phyloP scores from a whole-genome alignment of 2,113 vertebrate species.

The Nothocercus nigrocapillus region DNA sequence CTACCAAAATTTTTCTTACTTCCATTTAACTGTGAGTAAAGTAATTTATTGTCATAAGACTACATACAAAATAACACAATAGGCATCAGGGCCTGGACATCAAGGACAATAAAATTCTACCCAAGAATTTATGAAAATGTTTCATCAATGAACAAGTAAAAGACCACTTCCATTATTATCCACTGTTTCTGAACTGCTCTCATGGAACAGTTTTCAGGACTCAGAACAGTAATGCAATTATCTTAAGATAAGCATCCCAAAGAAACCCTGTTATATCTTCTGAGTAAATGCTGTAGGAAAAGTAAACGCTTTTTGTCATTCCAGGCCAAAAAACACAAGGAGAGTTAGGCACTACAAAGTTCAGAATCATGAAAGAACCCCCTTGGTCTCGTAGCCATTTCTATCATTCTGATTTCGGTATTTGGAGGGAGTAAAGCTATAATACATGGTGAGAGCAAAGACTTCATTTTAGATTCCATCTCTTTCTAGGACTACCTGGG shows the following conservation, averaged over 20 bases:
- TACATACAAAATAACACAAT: background rate
- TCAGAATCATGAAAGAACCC: background rate
- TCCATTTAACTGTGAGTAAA: background rate
- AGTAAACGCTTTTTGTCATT: no score
- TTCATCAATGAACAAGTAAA: background rate
- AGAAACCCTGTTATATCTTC: background rate
- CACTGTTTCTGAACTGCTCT: background rate
- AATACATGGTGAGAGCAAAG: background rate
- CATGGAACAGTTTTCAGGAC: background rate
- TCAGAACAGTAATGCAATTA: background rate
- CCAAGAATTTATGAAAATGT: background rate
- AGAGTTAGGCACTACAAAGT: background rate
- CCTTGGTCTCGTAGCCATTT: background rate
- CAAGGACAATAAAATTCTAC: background rate
- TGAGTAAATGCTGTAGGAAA: background rate
- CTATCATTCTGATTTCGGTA: background rate
- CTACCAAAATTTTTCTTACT: background rate
- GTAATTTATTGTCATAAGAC: background rate
- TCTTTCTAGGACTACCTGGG: background rate
- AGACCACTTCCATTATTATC: background rate
- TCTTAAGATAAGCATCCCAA: background rate
- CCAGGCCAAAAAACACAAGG: background rate
- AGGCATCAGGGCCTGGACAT: background rate
- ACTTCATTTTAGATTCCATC: background rate
- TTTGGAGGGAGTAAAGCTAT: background rate